Percentiles rank a stretch among this genome's conserved stretches.
These are phyloP conservation scores for Parauchenoglanis punctatus DNA, from an alignment of 2,797 vertebrate species.

Conservation along the genomic window DNA sequence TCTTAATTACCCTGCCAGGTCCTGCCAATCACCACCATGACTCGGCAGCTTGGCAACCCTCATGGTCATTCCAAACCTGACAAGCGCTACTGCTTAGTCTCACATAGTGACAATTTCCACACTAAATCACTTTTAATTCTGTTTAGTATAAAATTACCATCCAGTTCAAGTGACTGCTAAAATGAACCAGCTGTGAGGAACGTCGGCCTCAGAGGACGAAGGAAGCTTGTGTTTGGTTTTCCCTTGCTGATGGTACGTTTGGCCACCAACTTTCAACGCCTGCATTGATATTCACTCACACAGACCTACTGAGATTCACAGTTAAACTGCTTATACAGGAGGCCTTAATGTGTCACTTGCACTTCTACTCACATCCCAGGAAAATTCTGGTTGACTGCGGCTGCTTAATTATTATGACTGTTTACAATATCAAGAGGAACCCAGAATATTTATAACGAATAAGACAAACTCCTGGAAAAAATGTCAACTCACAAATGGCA, in stretches of 20 bases:
- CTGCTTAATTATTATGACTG: constrained; percentile 45
- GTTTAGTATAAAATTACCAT: constrained; percentile 80
- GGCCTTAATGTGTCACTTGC: constrained; percentile 38
- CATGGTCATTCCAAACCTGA: constrained; percentile 67
- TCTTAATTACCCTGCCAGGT: neutral
- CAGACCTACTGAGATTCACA: constrained; percentile 68
- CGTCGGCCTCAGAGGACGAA: constrained; percentile 37
- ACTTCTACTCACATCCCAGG: constrained; percentile 3
- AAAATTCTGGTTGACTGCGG: constrained; percentile 12
- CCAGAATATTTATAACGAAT: constrained; percentile 41
- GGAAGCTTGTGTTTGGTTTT: constrained; percentile 76
- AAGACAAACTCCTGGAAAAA: constrained; percentile 7
- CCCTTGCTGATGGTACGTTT: constrained; percentile 49
- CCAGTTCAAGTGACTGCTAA: constrained; percentile 77
- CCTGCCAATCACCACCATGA: constrained; percentile 23
- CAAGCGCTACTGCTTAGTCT: constrained; percentile 68
- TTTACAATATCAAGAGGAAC: constrained; percentile 49
- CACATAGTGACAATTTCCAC: constrained; percentile 76
- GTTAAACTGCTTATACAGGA: constrained; percentile 40
- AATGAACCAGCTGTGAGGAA: constrained; percentile 76
- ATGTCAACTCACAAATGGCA: neutral
- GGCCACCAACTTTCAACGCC: constrained; percentile 73
- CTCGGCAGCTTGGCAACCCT: constrained; percentile 52
- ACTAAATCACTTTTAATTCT: constrained; percentile 77
- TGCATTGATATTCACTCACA: constrained; percentile 71